Percentiles rank a stretch among this genome's conserved stretches.
Evolutionary conservation across 2,888 invertebrate genomes (phyloP).

Genomic region (Cephus pygmeus): DNA sequence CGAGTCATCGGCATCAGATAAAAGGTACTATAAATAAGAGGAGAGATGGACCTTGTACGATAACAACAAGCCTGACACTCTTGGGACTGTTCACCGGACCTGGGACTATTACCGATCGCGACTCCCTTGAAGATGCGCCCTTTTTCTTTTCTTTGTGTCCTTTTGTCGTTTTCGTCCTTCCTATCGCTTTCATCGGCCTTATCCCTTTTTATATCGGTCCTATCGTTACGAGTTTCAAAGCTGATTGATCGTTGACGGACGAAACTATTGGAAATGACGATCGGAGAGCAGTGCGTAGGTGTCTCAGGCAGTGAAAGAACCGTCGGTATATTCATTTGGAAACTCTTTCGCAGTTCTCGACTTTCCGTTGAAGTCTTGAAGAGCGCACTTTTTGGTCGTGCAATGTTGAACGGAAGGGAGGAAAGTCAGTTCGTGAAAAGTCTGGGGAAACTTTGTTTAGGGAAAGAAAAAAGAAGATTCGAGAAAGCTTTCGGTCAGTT

Average conservation of each 20-base stretch:
- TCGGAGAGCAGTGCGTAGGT: background rate
- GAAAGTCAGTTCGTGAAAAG: background rate
- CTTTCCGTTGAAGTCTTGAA: background rate
- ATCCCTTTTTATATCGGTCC: slow-evolving; percentile 19
- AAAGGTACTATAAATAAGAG: background rate
- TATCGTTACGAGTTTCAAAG: background rate
- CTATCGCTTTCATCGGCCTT: slow-evolving; percentile 1
- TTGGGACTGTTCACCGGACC: background rate
- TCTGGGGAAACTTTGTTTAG: background rate
- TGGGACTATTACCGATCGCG: background rate
- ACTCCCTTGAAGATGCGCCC: background rate
- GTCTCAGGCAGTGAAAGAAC: background rate
- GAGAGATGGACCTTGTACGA: background rate
- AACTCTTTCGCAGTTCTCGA: background rate
- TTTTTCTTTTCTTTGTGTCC: slow-evolving; percentile 9
- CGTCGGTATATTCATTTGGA: background rate
- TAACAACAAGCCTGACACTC: background rate
- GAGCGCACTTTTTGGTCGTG: background rate
- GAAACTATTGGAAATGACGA: background rate
- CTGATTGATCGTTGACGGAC: background rate
- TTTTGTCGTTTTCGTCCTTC: slow-evolving; percentile 5
- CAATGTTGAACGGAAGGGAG: background rate
- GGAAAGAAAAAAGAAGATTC: background rate
- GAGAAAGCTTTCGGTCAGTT: background rate
- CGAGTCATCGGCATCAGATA: slow-evolving; percentile 1